Percentiles rank a stretch among this genome's conserved stretches.
phyloP scores from a whole-genome alignment of 2,113 vertebrate species.

The Campylomormyrus tamandua region DNA sequence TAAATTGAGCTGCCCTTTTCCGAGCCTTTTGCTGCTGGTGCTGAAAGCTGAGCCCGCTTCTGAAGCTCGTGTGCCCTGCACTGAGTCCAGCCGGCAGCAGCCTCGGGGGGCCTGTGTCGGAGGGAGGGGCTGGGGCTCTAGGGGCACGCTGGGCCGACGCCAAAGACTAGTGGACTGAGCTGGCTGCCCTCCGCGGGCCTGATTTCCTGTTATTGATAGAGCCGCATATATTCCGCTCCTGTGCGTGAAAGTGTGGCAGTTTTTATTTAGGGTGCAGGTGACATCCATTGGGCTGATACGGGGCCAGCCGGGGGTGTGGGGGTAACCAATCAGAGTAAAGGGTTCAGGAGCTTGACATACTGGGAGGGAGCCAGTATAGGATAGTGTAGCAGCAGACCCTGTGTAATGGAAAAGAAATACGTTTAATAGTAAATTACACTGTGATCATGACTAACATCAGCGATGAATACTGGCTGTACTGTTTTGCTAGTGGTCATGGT shows the following conservation, averaged over 20 bases:
- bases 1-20: not conserved
- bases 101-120: not conserved
- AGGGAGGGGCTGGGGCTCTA: not conserved
- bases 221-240: not conserved
- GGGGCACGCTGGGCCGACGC: not conserved
- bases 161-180: not conserved
- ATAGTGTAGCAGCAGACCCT: not conserved
- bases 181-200: not conserved
- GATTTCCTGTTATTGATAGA: not conserved
- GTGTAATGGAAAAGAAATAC: not conserved
- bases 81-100: not conserved
- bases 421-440: not conserved
- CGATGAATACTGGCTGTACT: not conserved
- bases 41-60: not conserved
- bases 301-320: not conserved
- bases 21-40: not conserved
- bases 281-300: slow-evolving; percentile 27
- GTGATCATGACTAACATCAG: not conserved
- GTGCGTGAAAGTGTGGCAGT: slow-evolving; percentile 22
- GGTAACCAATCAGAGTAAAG: not conserved
- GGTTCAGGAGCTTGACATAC: not conserved
- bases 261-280: slow-evolving; percentile 45
- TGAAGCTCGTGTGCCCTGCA: not conserved
- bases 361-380: slow-evolving; percentile 10
- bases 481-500: not conserved